phyloP scores from a whole-genome alignment of 1,140 invertebrate genomes.

The Zaprionus davidi region DNA sequence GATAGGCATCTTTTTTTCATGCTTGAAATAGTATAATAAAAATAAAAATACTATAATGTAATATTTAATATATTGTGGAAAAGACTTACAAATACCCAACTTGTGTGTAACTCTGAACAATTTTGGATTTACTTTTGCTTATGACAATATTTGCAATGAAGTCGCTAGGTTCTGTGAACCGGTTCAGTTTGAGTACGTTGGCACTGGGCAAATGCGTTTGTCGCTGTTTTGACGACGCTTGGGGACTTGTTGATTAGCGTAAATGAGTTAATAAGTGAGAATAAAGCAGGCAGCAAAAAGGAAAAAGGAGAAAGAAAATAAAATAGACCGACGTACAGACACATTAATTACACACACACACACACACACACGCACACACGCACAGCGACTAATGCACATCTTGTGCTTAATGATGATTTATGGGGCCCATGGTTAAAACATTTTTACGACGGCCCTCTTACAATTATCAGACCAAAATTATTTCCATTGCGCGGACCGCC shows the following conservation, averaged over 20 bases:
- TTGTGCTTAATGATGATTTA: slow-evolving; percentile 79
- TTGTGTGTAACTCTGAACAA: too few species aligned
- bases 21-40: too few species aligned
- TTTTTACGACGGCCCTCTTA: slow-evolving; percentile 66
- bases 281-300: slow-evolving; percentile 7
- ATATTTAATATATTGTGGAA: too few species aligned
- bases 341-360: slow-evolving; percentile 66
- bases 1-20: too few species aligned
- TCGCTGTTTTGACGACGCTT: slow-evolving; percentile 24
- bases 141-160: background rate
- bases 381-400: slow-evolving; percentile 44
- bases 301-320: slow-evolving; percentile 31
- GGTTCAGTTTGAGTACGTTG: background rate
- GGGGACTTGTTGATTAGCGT: slow-evolving; percentile 62
- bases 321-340: slow-evolving; percentile 37
- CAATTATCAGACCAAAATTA: slow-evolving; percentile 55
- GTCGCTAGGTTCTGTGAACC: slow-evolving; percentile 1
- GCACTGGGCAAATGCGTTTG: background rate
- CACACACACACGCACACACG: slow-evolving; percentile 9
- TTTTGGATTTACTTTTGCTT: background rate
- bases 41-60: too few species aligned
- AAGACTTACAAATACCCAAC: too few species aligned
- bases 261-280: slow-evolving; percentile 72
- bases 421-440: slow-evolving; percentile 68
- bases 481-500: slow-evolving; percentile 14